These are phyloP conservation scores for Colaptes auratus DNA, from an alignment of 2,113 vertebrate genomes.

Conservation along the genomic window DNA sequence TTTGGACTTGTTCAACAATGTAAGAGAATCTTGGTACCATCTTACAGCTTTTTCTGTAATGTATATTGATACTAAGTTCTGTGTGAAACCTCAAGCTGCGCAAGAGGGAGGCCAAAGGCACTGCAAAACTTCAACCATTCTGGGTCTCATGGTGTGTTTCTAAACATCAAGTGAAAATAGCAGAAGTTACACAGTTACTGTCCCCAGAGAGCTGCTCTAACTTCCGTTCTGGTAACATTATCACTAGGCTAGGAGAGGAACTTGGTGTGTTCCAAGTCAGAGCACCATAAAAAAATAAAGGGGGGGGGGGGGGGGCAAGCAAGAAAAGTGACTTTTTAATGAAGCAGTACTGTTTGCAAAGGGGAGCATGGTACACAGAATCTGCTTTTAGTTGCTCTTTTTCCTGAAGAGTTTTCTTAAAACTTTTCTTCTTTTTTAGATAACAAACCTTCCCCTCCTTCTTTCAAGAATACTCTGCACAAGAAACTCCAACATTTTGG, in stretches of 20 bases:
- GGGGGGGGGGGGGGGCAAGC: no score
- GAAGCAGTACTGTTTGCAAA: not conserved
- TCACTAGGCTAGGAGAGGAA: not conserved
- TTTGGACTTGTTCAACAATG: not conserved
- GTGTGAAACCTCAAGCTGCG: not conserved
- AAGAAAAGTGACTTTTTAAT: not conserved
- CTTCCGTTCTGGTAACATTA: not conserved
- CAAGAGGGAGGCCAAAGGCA: not conserved
- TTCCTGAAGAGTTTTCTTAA: not conserved
- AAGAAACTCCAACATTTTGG: not conserved
- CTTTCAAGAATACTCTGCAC: not conserved
- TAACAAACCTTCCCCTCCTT: not conserved
- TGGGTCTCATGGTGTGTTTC: not conserved
- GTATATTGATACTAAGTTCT: not conserved
- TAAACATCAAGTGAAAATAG: not conserved
- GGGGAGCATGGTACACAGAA: fast-evolving
- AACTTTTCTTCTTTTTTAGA: not conserved
- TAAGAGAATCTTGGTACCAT: not conserved
- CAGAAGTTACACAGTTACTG: not conserved
- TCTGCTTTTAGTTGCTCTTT: not conserved
- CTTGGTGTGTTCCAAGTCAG: not conserved
- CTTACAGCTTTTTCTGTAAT: not conserved
- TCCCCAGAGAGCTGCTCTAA: not conserved
- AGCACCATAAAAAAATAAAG: not conserved
- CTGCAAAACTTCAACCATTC: not conserved